These are phyloP conservation scores for Meles meles DNA, from an alignment of 2,113 vertebrate species.

Conservation along the genomic window DNA sequence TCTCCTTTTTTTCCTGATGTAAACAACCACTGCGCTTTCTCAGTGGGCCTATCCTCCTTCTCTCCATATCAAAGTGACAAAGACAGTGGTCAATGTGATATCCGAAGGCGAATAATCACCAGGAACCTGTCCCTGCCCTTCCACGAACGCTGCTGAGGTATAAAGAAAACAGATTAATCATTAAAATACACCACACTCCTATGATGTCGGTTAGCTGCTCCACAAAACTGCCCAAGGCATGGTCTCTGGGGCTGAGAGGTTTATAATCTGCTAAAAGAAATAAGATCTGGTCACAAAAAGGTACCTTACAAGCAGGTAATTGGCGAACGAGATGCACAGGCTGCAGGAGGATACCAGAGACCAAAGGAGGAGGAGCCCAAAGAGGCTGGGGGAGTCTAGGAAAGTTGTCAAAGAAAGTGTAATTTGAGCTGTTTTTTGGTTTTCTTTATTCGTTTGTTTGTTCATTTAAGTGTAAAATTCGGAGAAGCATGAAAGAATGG, in stretches of 20 bases:
- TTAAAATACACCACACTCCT: not conserved
- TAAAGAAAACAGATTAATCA: not conserved
- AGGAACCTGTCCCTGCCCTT: not conserved
- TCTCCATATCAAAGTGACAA: not conserved
- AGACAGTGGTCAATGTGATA: not conserved
- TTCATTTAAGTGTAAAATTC: not conserved
- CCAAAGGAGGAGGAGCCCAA: not conserved
- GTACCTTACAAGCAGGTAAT: not conserved
- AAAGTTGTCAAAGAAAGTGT: not conserved
- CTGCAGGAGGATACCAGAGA: not conserved
- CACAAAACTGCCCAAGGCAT: not conserved
- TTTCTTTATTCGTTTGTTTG: not conserved
- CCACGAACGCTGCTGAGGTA: not conserved
- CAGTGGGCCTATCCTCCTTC: not conserved
- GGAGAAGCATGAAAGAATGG: not conserved
- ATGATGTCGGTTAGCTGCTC: not conserved
- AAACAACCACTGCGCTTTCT: not conserved
- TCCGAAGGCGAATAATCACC: not conserved
- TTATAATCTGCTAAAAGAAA: constrained; percentile 13
- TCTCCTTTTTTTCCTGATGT: not conserved
- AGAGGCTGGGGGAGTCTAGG: not conserved
- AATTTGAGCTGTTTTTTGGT: not conserved
- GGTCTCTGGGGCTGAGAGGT: not conserved
- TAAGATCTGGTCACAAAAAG: not conserved
- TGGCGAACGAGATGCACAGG: not conserved